Conservation (phyloP, 2,113 vertebrate species). For the Myiozetetes cayanensis region DNA sequence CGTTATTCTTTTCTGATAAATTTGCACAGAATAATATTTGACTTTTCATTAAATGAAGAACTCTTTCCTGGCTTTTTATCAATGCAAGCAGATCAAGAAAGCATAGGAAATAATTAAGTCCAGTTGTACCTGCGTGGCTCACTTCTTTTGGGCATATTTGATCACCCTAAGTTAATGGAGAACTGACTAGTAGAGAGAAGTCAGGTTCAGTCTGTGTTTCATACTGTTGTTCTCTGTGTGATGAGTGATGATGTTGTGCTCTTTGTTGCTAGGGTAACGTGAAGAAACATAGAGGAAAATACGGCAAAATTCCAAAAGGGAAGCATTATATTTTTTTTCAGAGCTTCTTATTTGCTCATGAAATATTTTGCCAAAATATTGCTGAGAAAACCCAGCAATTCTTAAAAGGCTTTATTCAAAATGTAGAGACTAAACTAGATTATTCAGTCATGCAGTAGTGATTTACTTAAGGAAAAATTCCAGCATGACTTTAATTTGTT, state of each 20-base stretch:
- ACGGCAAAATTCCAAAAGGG: neutral
- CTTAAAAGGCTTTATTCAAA: neutral
- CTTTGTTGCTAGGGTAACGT: conserved; percentile 19
- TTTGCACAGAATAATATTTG: neutral
- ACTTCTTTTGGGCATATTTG: neutral
- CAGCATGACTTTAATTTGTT: neutral
- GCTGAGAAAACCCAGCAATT: conserved; percentile 5
- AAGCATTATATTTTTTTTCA: conserved; percentile 7
- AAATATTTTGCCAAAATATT: conserved; percentile 33
- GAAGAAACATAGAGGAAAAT: neutral
- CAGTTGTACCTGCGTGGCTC: neutral
- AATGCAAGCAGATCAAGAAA: neutral
- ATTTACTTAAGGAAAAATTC: conserved; percentile 20
- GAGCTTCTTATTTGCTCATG: neutral
- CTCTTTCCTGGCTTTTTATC: neutral
- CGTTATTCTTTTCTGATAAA: neutral
- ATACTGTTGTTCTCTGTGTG: neutral
- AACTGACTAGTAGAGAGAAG: neutral
- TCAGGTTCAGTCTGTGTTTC: neutral
- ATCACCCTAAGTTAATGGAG: neutral
- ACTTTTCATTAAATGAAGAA: neutral
- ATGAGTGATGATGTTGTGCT: conserved; percentile 1
- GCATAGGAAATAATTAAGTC: neutral
- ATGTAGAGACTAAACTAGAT: neutral
- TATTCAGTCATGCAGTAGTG: neutral